These are phyloP conservation scores for Poeciliopsis presidionis DNA, from an alignment of 2,797 vertebrate genomes.

Conservation along the genomic window DNA sequence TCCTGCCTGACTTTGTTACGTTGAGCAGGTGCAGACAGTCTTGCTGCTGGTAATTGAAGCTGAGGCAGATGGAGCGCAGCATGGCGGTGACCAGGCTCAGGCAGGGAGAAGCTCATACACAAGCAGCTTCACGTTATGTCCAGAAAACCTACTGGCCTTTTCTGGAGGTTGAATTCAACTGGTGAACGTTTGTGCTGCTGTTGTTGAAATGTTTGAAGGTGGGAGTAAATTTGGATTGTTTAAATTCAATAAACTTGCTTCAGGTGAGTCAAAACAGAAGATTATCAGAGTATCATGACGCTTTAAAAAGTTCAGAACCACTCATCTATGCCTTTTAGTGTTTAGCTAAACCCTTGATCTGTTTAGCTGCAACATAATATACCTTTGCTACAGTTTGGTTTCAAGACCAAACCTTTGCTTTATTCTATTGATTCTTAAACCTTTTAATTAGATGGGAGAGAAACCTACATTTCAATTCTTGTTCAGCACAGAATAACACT, in stretches of 20 bases:
- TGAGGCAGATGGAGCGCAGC: conserved; percentile 44
- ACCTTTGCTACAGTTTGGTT: background rate
- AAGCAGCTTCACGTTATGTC: conserved; percentile 9
- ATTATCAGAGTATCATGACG: too few species aligned
- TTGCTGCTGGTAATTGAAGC: conserved; percentile 51
- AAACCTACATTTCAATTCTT: background rate
- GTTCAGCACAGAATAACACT: background rate
- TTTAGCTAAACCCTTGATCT: background rate
- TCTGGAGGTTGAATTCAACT: conserved; percentile 29
- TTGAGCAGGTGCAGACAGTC: conserved; percentile 58
- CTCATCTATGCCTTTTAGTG: background rate
- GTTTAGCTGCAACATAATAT: background rate
- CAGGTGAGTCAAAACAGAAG: background rate
- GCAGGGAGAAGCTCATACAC: background rate
- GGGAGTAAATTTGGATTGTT: background rate
- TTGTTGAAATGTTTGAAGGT: background rate
- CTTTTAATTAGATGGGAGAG: background rate
- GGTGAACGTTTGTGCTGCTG: background rate
- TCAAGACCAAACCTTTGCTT: too few species aligned
- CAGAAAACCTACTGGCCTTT: conserved; percentile 5
- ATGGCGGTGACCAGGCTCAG: conserved; percentile 12
- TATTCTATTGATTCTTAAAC: too few species aligned
- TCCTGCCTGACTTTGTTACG: conserved; percentile 40
- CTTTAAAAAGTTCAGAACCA: background rate
- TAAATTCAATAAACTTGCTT: background rate